Percentiles rank a stretch among this genome's conserved stretches.
Conservation (phyloP, 2,113 vertebrate species). For the Pycnonotus jocosus region DNA sequence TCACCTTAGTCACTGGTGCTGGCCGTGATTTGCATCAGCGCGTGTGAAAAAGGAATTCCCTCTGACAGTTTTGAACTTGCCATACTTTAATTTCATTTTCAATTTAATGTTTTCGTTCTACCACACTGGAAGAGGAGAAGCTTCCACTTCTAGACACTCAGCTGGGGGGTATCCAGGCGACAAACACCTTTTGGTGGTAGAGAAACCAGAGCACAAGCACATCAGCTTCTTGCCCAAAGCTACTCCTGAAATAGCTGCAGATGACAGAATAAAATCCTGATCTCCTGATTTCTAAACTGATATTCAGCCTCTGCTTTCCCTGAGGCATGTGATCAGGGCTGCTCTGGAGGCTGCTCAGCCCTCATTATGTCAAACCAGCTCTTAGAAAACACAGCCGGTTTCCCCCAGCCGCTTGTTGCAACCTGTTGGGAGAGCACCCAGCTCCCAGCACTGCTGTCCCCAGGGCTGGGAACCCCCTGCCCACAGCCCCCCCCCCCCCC, state of each 20-base stretch:
- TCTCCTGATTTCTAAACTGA: background rate
- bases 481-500: background rate
- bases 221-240: background rate
- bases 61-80: constrained; percentile 43
- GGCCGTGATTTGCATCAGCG: background rate
- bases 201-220: background rate
- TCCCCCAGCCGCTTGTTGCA: background rate
- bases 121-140: background rate
- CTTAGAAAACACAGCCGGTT: background rate
- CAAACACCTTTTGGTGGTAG: background rate
- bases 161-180: accelerated
- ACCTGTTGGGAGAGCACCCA: background rate
- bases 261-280: background rate
- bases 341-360: background rate
- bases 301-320: background rate
- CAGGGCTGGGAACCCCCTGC: background rate
- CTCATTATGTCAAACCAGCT: background rate
- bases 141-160: background rate
- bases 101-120: background rate
- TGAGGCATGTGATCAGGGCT: background rate
- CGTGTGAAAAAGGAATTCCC: constrained; percentile 11
- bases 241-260: background rate
- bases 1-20: constrained; percentile 14
- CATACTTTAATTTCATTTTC: constrained; percentile 7
- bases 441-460: background rate